Conservation (phyloP, 2,888 invertebrate genomes). For the Blera fallax region DNA sequence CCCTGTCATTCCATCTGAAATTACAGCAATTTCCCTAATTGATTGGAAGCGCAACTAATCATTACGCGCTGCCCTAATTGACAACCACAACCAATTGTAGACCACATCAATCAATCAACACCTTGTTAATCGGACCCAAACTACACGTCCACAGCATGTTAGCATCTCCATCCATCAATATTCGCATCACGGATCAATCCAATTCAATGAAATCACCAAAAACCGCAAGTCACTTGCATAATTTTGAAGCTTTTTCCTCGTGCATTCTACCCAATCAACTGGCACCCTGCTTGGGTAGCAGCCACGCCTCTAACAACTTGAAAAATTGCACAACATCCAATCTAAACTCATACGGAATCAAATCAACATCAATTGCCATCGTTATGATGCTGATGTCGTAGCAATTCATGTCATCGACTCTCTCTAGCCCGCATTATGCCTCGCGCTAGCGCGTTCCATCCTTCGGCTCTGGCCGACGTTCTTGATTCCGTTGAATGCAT, state of each 20-base stretch:
- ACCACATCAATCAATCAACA: slow-evolving; percentile 41
- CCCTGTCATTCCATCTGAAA: background rate
- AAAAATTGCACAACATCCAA: slow-evolving; percentile 51
- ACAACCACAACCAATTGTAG: slow-evolving; percentile 42
- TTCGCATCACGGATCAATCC: background rate
- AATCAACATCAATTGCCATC: slow-evolving; percentile 54
- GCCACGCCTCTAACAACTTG: slow-evolving; percentile 9
- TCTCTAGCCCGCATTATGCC: slow-evolving; percentile 58
- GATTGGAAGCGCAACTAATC: slow-evolving; percentile 40
- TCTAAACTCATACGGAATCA: slow-evolving; percentile 28
- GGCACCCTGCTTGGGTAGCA: background rate
- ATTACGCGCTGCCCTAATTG: slow-evolving; percentile 57
- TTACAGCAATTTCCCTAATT: slow-evolving; percentile 50
- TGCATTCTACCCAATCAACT: slow-evolving; percentile 46
- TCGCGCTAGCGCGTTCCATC: background rate
- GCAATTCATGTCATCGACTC: slow-evolving; percentile 23
- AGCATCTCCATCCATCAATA: slow-evolving; percentile 13
- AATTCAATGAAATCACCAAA: slow-evolving; percentile 41
- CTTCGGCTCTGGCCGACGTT: slow-evolving; percentile 5
- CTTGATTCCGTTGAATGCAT: slow-evolving; percentile 35
- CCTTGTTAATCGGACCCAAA: slow-evolving; percentile 12
- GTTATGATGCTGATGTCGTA: slow-evolving; percentile 54
- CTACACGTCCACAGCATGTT: slow-evolving; percentile 8
- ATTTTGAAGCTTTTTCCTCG: too few species aligned
- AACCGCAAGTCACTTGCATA: slow-evolving; percentile 61